Base-by-base conservation (phyloP, 2,888 invertebrate species). In the Stenolophus ochropezus region DNA sequence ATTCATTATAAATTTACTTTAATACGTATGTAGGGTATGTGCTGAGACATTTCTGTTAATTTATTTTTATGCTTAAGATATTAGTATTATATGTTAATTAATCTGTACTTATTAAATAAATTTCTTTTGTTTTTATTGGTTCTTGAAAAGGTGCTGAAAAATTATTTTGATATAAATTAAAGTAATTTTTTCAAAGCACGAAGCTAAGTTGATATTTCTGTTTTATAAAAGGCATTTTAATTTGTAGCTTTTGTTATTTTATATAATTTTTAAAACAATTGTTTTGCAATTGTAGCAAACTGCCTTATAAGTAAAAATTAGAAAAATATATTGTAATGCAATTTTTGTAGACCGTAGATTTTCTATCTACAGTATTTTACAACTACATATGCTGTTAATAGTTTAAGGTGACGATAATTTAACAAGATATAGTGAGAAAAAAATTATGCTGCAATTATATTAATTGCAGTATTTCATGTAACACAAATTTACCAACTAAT, bases 51-150 rank as follows among this genome's bases (percentile, higher is more conserved):
- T 69, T 65, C 42, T 69, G 69, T 69, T 69, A 69, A 69, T 69
- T 69, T 69, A 69, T 69, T 69, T n/a, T 69, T 69, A 69, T 69
- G 42, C 18, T n/a, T 69, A 69, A 69, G 69, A 69, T 69, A 42
- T 69, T 61, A 69, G 69, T 69, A 69, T 69, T 69, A 69, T 69
- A 42, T 69, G 42, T 47, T 69, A 33, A 69, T 42, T 47, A 47
- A 42, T 69, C 69, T 69, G 69, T 69, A 69, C 33, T 69, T 42
- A 69, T 69, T 16, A 14, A 69, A 20, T 21, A 69, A 42, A 21
- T 42, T 20, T 69, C 27, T 33, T 18, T 33, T 11, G 16, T 69
- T 69, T 69, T 69, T 14, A 18, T 69, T 27, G 65, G 18, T 20
- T 1, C 20, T 25, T 61, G 61, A 1, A 23, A 4, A 61, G 25